Percentiles rank a stretch among this genome's conserved stretches.
Evolutionary conservation across 1,140 invertebrate genomes (phyloP).

Genomic region (Trachymyrmex septentrionalis): DNA sequence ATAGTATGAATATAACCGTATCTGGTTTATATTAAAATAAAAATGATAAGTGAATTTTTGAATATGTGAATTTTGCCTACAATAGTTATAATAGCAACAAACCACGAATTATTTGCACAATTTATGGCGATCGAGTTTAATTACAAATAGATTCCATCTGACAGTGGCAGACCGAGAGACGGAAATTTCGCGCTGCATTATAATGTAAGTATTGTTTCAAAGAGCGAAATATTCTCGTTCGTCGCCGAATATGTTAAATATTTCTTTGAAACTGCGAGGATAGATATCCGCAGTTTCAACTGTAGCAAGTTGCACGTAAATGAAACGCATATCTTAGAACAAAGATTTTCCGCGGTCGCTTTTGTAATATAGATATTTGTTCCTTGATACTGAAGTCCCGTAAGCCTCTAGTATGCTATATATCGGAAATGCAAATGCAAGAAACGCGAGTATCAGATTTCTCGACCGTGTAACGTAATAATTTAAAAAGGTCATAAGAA

Average conservation of each 20-base stretch:
- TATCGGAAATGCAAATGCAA: conserved; percentile 42
- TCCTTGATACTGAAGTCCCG: not conserved
- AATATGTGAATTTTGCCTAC: not conserved
- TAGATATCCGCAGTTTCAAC: conserved; percentile 48
- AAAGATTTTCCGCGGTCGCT: conserved; percentile 52
- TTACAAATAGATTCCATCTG: not conserved
- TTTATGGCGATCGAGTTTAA: conserved; percentile 36
- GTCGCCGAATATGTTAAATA: conserved; percentile 55
- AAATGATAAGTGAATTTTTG: not conserved
- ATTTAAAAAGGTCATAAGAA: conserved; percentile 26
- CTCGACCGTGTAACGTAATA: conserved; percentile 7
- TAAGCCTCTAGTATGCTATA: conserved; percentile 19
- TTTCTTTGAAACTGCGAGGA: conserved; percentile 44
- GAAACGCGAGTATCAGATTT: conserved; percentile 46
- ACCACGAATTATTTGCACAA: not conserved
- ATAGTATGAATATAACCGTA: not conserved
- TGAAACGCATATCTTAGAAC: conserved; percentile 59
- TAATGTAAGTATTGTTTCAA: conserved; percentile 36
- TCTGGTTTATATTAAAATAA: not conserved
- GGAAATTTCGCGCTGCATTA: conserved; percentile 23
- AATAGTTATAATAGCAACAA: not conserved
- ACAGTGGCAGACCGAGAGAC: not conserved
- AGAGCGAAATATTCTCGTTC: conserved; percentile 41
- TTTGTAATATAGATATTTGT: conserved; percentile 57
- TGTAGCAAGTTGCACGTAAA: conserved; percentile 52